Conservation (phyloP, 2,113 vertebrate species). For the Vulpes vulpes region DNA sequence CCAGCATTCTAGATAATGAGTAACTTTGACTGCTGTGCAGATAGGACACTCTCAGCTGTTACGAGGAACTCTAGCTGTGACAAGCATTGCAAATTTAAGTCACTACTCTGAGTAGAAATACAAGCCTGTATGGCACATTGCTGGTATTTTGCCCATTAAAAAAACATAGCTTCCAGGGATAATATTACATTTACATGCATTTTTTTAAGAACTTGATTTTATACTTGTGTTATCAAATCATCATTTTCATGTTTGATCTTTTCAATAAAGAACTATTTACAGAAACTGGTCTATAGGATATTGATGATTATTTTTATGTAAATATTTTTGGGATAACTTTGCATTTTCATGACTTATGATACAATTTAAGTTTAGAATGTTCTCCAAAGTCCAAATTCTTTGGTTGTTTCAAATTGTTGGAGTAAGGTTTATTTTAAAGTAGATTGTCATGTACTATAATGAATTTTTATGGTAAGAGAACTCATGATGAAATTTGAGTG, state of each 20-base stretch:
- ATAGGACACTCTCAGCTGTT: neutral
- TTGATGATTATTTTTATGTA: slow-evolving; percentile 27
- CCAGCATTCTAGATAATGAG: neutral
- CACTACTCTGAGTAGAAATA: slow-evolving; percentile 42
- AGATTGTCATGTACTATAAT: neutral
- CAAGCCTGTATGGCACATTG: neutral
- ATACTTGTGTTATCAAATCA: neutral
- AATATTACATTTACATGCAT: slow-evolving; percentile 53
- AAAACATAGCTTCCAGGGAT: neutral
- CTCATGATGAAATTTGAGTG: neutral
- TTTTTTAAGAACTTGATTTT: slow-evolving; percentile 41
- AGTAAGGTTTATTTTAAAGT: neutral
- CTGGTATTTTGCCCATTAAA: slow-evolving; percentile 24
- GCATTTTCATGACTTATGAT: neutral
- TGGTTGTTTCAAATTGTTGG: neutral
- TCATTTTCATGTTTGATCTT: slow-evolving; percentile 36
- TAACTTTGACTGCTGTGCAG: neutral
- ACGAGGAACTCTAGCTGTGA: neutral
- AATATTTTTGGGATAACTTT: neutral
- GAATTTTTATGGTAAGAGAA: neutral
- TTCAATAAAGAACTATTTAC: neutral
- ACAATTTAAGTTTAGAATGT: neutral
- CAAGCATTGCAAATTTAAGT: neutral
- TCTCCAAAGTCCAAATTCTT: neutral
- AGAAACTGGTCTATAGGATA: neutral